Conservation (phyloP, 2,888 invertebrate species). For the Ctenicera cuprea region DNA sequence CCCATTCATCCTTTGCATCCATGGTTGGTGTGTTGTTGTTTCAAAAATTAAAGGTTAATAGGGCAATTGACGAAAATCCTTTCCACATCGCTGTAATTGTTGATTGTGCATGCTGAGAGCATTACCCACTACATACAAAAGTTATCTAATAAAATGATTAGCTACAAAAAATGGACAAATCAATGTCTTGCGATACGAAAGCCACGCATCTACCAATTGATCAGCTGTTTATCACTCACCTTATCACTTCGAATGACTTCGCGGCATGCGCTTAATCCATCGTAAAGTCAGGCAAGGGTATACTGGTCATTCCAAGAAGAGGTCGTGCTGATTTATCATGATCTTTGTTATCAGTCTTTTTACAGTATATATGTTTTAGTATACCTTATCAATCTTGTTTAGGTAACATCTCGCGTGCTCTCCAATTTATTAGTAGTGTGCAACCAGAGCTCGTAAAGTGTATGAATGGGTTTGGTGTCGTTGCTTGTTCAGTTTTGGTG, state of each 20-base stretch:
- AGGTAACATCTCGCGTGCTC: conserved; percentile 16
- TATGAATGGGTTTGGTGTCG: neutral
- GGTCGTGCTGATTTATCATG: conserved; percentile 32
- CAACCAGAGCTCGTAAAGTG: neutral
- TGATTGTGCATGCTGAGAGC: no score
- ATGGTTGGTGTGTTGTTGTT: no score
- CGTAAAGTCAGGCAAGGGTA: conserved; percentile 51
- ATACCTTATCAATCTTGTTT: conserved; percentile 18
- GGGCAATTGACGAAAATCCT: no score
- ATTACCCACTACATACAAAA: no score
- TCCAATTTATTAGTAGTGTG: neutral
- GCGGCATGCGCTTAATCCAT: conserved; percentile 24
- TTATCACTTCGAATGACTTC: conserved; percentile 34
- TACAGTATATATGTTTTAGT: conserved; percentile 9
- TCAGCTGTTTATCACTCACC: conserved; percentile 28
- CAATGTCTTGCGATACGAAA: conserved; percentile 5
- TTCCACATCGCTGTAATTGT: no score
- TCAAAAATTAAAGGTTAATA: no score
- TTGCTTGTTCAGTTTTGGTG: neutral
- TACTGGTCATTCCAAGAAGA: conserved; percentile 49
- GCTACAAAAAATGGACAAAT: neutral
- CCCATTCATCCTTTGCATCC: no score
- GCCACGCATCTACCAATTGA: conserved; percentile 27
- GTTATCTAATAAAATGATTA: no score
- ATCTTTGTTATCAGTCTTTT: conserved; percentile 28